Evolutionary conservation across 2,888 invertebrate species (phyloP).

Genomic region (Falcaria lacertinaria): DNA sequence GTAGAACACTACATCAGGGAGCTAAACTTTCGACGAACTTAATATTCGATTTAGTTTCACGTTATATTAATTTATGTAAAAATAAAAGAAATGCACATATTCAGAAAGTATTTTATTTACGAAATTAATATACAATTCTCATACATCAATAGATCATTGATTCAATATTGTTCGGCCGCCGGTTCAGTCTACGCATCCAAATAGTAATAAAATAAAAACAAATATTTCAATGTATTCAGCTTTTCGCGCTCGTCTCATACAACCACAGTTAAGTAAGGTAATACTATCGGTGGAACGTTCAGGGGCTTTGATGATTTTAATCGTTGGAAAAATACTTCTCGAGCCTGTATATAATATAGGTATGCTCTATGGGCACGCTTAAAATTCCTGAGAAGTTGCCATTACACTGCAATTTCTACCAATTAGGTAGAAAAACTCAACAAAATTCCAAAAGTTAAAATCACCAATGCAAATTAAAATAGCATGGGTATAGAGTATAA

Average conservation of each 20-base stretch:
- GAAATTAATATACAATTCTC: slow-evolving; percentile 78
- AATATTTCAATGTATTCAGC: slow-evolving; percentile 16
- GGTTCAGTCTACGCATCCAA: slow-evolving; percentile 51
- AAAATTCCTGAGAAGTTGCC: not conserved
- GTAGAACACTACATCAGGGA: too few relatives aligned
- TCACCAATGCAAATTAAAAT: not conserved
- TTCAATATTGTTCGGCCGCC: slow-evolving; percentile 50
- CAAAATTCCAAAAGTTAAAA: not conserved
- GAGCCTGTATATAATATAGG: too few relatives aligned
- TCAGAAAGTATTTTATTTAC: slow-evolving; percentile 74
- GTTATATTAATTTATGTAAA: too few relatives aligned
- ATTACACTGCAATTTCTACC: not conserved
- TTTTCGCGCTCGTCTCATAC: slow-evolving; percentile 26
- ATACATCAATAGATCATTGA: slow-evolving; percentile 63
- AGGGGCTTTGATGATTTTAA: slow-evolving; percentile 18
- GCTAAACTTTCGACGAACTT: too few relatives aligned
- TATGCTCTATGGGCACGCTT: too few relatives aligned
- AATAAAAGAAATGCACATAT: slow-evolving; percentile 33
- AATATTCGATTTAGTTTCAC: too few relatives aligned
- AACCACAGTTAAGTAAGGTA: slow-evolving; percentile 24
- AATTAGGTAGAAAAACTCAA: not conserved
- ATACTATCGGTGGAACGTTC: slow-evolving; percentile 28
- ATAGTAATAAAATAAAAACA: slow-evolving; percentile 31
- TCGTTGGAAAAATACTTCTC: slow-evolving; percentile 6
- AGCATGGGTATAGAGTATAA: not conserved